Evolutionary conservation across 2,888 invertebrate species (phyloP).

Genomic region (Eucriotettix oculatus): DNA sequence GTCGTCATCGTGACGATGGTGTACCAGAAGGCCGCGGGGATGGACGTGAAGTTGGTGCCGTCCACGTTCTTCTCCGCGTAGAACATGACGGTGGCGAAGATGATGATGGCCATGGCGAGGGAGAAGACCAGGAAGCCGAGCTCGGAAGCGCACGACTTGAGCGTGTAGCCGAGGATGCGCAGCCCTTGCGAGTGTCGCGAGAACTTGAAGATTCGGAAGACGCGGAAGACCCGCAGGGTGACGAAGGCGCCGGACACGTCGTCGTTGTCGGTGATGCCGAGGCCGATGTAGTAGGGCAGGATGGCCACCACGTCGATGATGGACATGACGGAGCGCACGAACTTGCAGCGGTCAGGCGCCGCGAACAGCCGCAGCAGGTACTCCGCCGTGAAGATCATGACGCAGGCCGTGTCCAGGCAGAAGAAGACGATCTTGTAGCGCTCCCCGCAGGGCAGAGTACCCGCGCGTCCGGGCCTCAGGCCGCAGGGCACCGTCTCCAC

Average conservation of each 20-base stretch:
- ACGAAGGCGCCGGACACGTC: conserved; percentile 99
- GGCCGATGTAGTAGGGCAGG: conserved; percentile 94
- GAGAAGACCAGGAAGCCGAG: conserved; percentile 98
- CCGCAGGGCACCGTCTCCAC: conserved; percentile 95
- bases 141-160: conserved; percentile 97
- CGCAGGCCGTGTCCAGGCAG: conserved; percentile 98
- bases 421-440: conserved; percentile 97
- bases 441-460: conserved; percentile 88
- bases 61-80: conserved; percentile 99
- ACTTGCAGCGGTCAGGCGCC: conserved; percentile 95
- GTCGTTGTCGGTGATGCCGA: conserved; percentile 95
- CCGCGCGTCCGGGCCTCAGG: conserved; percentile 67
- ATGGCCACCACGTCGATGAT: conserved; percentile 99
- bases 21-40: conserved; percentile 99
- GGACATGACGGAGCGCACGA: conserved; percentile 96
- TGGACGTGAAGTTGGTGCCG: conserved; percentile 94
- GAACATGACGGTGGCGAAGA: conserved; percentile 99
- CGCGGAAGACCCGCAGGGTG: conserved; percentile 94
- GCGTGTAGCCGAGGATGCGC: conserved; percentile 94
- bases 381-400: conserved; percentile 99
- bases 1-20: conserved; percentile 99
- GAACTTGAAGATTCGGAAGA: conserved; percentile 99
- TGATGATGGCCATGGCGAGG: conserved; percentile 98
- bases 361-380: conserved; percentile 90
- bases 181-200: conserved; percentile 98